Conservation (phyloP, 23 tunicate genomes). For the Oikopleura vanhoeffeni region DNA sequence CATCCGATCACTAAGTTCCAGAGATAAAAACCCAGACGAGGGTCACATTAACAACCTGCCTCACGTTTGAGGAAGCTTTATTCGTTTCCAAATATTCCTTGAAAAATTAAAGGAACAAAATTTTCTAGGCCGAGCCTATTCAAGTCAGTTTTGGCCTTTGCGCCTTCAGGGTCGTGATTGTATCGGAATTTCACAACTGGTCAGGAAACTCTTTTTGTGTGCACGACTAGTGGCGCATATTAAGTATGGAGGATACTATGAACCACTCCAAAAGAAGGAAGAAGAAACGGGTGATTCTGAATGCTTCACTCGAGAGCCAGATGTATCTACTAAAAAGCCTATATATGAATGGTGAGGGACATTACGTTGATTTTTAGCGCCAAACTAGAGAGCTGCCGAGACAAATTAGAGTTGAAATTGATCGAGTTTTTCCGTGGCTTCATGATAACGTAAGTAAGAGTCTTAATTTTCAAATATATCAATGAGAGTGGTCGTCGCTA, state of each 20-base stretch:
- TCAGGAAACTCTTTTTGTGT: slow-evolving; percentile 88
- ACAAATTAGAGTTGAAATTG: slow-evolving; percentile 62
- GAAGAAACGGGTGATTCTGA: background rate
- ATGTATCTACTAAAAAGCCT: background rate
- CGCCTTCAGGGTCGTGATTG: slow-evolving; percentile 56
- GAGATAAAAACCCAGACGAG: background rate
- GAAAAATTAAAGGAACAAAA: background rate
- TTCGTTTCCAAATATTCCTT: background rate
- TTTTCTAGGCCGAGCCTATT: background rate
- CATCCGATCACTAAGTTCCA: background rate
- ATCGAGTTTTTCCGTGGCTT: slow-evolving; percentile 17
- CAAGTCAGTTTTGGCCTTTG: slow-evolving; percentile 66
- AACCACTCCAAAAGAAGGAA: background rate
- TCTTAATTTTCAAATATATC: too few species aligned
- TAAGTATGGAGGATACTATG: background rate
- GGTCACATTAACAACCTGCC: too few species aligned
- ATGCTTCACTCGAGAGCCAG: background rate
- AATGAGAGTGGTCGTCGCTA: too few species aligned
- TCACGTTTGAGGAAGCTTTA: background rate
- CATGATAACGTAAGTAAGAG: background rate
- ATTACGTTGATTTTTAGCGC: slow-evolving; percentile 50
- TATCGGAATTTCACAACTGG: slow-evolving; percentile 87
- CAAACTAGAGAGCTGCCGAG: slow-evolving; percentile 84
- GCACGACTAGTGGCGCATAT: slow-evolving; percentile 61
- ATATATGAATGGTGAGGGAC: slow-evolving; percentile 32